phyloP scores from a whole-genome alignment of 64 coral and sea anemone species.

The Pocillopora verrucosa region DNA sequence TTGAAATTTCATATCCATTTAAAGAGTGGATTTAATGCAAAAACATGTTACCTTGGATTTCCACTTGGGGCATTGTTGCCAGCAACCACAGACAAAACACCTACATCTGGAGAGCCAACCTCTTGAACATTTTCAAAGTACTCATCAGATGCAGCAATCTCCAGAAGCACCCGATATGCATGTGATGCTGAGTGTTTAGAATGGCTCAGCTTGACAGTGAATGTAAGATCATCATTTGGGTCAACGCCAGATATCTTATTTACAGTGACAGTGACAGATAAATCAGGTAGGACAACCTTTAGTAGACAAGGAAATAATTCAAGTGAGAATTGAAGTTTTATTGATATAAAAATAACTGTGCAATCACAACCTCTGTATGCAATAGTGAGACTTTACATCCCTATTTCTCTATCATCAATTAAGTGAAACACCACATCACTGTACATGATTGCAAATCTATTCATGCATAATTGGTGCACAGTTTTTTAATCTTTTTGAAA shows the following conservation, averaged over 20 bases:
- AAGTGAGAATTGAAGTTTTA: background rate
- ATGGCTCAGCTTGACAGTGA: slow-evolving; percentile 48
- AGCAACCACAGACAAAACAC: slow-evolving; percentile 25
- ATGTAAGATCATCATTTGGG: slow-evolving; percentile 38
- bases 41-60: slow-evolving; percentile 40
- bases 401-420: too few relatives aligned
- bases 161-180: slow-evolving; percentile 76
- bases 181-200: slow-evolving; percentile 32
- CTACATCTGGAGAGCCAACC: slow-evolving; percentile 5
- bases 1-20: background rate
- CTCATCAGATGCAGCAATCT: slow-evolving; percentile 68
- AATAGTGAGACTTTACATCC: too few relatives aligned
- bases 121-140: slow-evolving; percentile 30
- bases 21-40: background rate
- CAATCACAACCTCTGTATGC: too few relatives aligned
- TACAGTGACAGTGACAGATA: slow-evolving; percentile 31
- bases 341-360: too few relatives aligned
- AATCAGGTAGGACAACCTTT: slow-evolving; percentile 71
- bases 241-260: slow-evolving; percentile 23
- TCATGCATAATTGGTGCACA: too few relatives aligned
- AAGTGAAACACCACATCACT: too few relatives aligned
- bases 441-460: too few relatives aligned
- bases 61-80: slow-evolving; percentile 65
- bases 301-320: background rate
- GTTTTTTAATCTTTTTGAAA: too few relatives aligned